A percentile compares a stretch with the other conserved stretches of the same genome.
These are phyloP conservation scores for Protophormia terraenovae DNA, from an alignment of 2,888 invertebrate species.

Conservation along the genomic window DNA sequence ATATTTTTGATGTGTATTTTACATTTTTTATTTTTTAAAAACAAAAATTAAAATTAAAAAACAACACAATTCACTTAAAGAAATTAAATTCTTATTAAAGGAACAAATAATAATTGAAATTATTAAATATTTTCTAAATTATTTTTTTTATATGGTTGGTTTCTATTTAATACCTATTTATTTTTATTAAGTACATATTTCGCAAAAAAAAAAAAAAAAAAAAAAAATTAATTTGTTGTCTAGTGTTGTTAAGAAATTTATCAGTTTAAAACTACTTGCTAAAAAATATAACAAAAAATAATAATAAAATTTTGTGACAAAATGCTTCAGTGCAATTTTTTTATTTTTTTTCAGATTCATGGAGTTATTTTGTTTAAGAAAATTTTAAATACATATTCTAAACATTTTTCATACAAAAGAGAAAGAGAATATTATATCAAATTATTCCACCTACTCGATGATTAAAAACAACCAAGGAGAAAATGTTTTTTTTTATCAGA, in stretches of 20 bases:
- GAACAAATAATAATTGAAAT: constrained; percentile 56
- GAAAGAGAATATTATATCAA: too few relatives aligned
- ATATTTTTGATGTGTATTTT: constrained; percentile 47
- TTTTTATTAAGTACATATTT: constrained; percentile 8
- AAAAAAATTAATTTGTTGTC: constrained; percentile 40
- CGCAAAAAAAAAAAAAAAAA: constrained; percentile 27
- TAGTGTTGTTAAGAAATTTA: constrained; percentile 40
- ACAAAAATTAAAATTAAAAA: neutral
- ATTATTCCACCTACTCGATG: too few relatives aligned
- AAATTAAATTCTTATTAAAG: constrained; percentile 33
- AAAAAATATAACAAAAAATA: neutral
- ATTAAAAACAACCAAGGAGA: too few relatives aligned
- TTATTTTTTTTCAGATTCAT: neutral
- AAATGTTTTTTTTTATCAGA: too few relatives aligned
- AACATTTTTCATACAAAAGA: too few relatives aligned
- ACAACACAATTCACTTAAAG: neutral
- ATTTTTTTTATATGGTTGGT: constrained; percentile 10
- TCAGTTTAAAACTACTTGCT: constrained; percentile 34
- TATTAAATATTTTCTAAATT: constrained; percentile 58
- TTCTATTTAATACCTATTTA: neutral
- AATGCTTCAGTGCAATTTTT: constrained; percentile 8
- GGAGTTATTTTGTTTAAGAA: neutral
- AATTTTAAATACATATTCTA: too few relatives aligned
- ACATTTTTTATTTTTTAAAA: constrained; percentile 31
- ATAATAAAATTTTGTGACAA: constrained; percentile 5